Percentiles rank a stretch among this genome's conserved stretches.
Evolutionary conservation across 2,797 vertebrate species (phyloP).

Genomic region (Cygnus olor): DNA sequence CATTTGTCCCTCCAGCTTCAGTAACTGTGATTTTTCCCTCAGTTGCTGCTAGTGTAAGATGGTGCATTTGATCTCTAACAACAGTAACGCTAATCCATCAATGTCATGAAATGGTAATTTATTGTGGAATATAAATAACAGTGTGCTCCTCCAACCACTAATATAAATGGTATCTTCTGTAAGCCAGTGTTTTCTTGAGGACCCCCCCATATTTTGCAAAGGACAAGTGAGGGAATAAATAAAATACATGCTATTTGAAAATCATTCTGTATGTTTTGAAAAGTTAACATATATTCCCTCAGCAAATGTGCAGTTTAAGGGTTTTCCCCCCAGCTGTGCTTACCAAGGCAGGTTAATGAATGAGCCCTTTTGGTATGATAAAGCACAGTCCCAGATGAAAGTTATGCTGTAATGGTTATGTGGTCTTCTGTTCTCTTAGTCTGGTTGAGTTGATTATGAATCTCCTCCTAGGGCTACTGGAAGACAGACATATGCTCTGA

Average conservation of each 20-base stretch:
- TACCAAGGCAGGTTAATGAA: neutral
- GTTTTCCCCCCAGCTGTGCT: fast-evolving
- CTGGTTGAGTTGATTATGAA: neutral
- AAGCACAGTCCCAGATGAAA: neutral
- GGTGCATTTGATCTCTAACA: neutral
- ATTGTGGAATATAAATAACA: neutral
- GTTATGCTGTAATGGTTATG: neutral
- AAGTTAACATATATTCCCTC: neutral
- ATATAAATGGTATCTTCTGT: neutral
- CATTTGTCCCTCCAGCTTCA: neutral
- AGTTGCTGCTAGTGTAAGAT: neutral
- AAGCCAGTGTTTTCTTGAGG: neutral
- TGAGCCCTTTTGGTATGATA: neutral
- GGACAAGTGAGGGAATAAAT: neutral
- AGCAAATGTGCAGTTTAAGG: neutral
- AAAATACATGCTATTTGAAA: neutral
- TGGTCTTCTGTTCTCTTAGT: neutral
- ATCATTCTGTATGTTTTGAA: neutral
- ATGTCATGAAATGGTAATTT: neutral
- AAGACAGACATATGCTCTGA: neutral
- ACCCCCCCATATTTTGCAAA: neutral
- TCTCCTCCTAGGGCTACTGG: fast-evolving
- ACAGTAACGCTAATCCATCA: neutral
- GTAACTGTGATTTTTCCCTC: neutral
- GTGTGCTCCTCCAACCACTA: neutral